Evolutionary conservation across 2,888 invertebrate genomes (phyloP).

Genomic region (Diachrysia chrysitis): DNA sequence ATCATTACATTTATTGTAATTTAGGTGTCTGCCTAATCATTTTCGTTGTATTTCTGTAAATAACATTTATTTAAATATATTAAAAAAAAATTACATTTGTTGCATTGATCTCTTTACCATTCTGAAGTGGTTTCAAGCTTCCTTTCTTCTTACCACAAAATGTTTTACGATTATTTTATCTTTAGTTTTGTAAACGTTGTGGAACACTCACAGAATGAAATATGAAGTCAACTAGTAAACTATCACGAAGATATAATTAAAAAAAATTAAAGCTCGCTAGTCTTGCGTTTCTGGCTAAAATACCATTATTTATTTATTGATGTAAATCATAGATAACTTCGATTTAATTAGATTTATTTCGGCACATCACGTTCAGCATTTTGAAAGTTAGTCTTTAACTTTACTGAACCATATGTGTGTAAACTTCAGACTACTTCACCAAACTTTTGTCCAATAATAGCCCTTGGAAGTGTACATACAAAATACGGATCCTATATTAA

Average conservation of each 20-base stretch:
- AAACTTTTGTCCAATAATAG: no score
- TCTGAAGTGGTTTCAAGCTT: background rate
- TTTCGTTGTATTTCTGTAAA: background rate
- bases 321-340: no score
- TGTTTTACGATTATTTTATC: constrained; percentile 38
- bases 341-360: no score
- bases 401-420: no score
- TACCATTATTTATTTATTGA: no score
- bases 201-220: constrained; percentile 6
- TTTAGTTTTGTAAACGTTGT: constrained; percentile 10
- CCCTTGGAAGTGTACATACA: no score
- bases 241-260: background rate
- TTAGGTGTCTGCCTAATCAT: background rate
- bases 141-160: constrained; percentile 10
- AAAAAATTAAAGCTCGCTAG: background rate
- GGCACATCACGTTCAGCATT: no score
- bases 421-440: no score
- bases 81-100: no score
- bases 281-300: no score
- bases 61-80: background rate
- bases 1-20: background rate
- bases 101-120: background rate
- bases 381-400: no score
- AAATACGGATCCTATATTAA: background rate
- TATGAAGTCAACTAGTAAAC: background rate